Evolutionary conservation across 2,888 invertebrate species (phyloP), one percentile per base, ranked within the genome.

Genomic region (Onchidella celtica): DNA sequence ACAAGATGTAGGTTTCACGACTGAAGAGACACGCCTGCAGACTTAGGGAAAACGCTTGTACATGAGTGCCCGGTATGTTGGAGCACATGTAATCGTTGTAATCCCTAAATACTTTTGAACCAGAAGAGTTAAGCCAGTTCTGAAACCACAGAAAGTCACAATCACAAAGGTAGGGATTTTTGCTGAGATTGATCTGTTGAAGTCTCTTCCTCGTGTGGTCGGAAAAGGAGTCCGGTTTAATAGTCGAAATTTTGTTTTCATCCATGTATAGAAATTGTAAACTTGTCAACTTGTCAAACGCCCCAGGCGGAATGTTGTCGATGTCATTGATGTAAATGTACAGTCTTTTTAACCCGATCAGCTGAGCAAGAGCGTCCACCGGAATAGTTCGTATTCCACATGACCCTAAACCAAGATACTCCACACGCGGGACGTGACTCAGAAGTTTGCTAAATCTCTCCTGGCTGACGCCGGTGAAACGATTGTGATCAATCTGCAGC

Each of bases 81-180:
- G 57, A 38, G 63, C 83, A 83, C 0, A 29, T 21, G 32, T 83
- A 81, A 21, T n/a, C n/a, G 14, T 69, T 32, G 32, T 34, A 70
- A 14, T 81, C 29, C 32, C 27, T 36, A 34, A 83, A 81, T 17
- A 57, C 17, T 1, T 32, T 55, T 0, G 63, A 24, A 11, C 73
- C 69, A 1, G 40, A 61, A 17, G 65, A 36, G 11, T 11, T 55
- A 11, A 79, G 24, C 86, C 87, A 88, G 0, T 73, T 59, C 29
- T 76, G 75, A 65, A 88, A 86, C 86, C 86, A 86, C 1, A 83
- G 57, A 0, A 94, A 89, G 2, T 94, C 91, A 82, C 95, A 95
- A 75, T 95, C 95, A 87, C 96, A 96, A 0, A 95, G 92, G 29
- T 95, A 94, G 9, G 94, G 94, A 87, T 96, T 96, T 0, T 93